Evolutionary conservation across 2,888 invertebrate genomes (phyloP), one percentile per base, ranked within the genome.

Genomic region (Teleiodes luculella): DNA sequence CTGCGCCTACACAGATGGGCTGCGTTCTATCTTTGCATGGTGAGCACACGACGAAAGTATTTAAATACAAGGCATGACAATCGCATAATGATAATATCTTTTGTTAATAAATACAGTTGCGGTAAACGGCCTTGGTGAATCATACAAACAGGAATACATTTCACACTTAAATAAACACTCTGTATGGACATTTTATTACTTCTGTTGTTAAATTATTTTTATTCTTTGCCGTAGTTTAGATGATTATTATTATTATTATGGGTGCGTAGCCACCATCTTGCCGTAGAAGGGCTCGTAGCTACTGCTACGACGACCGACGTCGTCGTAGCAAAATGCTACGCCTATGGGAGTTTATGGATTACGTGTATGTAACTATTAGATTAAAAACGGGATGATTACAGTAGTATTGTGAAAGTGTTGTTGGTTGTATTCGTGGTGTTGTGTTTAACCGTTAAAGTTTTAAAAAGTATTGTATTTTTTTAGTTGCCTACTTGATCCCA

Each of bases 251-350:
- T n/a, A n/a, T n/a, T n/a, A n/a, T n/a, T n/a, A n/a, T n/a, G n/a
- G 14, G 13, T 37, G 13, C 14, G 14, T 20, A 2, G 41, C 10
- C 41, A n/a, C 28, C 43, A 43, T 43, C 6, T 20, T 43, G 18
- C 11, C 43, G 43, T 43, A 43, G 43, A 24, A 6, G 43, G 43
- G n/a, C 43, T 14, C 6, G 24, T 24, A 24, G 33, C 33, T 33
- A n/a, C 33, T 8, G 10, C 33, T 33, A 33, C 33, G 33, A 24
- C 43, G 43, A 3, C 43, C 33, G 3, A 33, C 33, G 33, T n/a
- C 43, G 43, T 6, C 43, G 43, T 43, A 43, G 43, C 43, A n/a
- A n/a, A 43, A 13, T 43, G 43, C 43, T 43, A 43, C 43, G 43
- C 11, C n/a, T n/a, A 24, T 7, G 16, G 11, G 39, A 8, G n/a